A percentile compares a stretch with the other conserved stretches of the same genome.
Conservation (phyloP, 2,113 vertebrate species). For the Lonchura striata region DNA sequence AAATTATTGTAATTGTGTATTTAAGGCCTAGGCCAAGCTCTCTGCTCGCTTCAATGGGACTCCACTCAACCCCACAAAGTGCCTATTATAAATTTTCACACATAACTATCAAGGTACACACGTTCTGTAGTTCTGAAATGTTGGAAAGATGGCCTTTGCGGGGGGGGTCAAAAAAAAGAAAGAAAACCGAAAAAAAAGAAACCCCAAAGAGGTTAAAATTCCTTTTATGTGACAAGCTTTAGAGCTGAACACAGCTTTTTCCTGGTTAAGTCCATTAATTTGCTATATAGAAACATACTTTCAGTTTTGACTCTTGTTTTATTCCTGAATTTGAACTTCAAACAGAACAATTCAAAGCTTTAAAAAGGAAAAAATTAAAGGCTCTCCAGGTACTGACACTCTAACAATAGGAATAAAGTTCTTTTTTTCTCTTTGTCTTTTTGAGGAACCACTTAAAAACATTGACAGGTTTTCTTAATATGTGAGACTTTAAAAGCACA, state of each 20-base stretch:
- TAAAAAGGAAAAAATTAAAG: slow-evolving; percentile 30
- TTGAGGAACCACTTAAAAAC: neutral
- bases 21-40: neutral
- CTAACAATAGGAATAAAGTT: neutral
- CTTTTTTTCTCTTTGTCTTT: neutral
- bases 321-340: slow-evolving; percentile 35
- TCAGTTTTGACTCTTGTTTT: slow-evolving; percentile 28
- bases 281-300: neutral
- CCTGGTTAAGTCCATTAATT: slow-evolving; percentile 13
- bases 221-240: slow-evolving; percentile 6
- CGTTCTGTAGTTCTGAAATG: neutral
- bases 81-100: neutral
- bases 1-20: slow-evolving; percentile 14
- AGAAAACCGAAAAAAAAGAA: neutral
- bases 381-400: slow-evolving; percentile 39
- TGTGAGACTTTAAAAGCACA: neutral
- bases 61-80: neutral
- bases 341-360: slow-evolving; percentile 33
- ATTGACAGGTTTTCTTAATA: slow-evolving; percentile 12
- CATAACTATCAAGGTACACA: neutral
- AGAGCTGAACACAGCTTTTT: slow-evolving; percentile 7
- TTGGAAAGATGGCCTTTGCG: neutral
- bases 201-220: neutral
- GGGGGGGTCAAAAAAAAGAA: neutral
- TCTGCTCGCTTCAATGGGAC: neutral